Evolutionary conservation across 2,888 invertebrate genomes (phyloP).

Genomic region (Globia sparganii): DNA sequence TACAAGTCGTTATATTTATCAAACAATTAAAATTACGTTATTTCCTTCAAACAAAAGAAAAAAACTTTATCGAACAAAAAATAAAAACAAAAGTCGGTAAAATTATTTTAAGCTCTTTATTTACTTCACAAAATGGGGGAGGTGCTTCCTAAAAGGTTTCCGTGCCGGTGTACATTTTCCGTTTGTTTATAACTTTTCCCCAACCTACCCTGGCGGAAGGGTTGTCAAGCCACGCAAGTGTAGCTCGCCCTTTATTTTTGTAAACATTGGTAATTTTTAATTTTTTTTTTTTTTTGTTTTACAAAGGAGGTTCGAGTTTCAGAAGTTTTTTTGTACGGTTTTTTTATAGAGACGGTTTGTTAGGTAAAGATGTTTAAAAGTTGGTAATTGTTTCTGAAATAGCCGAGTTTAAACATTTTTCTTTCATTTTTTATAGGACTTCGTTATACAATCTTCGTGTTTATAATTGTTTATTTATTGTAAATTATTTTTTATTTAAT

Average conservation of each 20-base stretch:
- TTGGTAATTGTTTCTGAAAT: constrained; percentile 29
- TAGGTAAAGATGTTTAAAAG: constrained; percentile 24
- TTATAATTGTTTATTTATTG: background rate
- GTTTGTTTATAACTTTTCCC: constrained; percentile 70
- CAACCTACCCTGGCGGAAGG: constrained; percentile 73
- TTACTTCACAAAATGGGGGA: constrained; percentile 77
- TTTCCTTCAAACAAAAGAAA: background rate
- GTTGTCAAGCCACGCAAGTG: constrained; percentile 84
- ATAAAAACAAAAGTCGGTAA: constrained; percentile 50
- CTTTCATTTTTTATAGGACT: constrained; percentile 15
- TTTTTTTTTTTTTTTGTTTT: constrained; percentile 35
- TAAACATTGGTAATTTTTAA: constrained; percentile 59
- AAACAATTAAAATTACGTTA: background rate
- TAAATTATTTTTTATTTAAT: background rate
- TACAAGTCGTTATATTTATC: background rate
- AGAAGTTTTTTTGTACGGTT: constrained; percentile 17
- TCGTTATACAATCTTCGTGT: background rate
- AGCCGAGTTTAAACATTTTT: background rate
- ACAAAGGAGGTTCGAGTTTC: constrained; percentile 34
- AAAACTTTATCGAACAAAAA: constrained; percentile 25
- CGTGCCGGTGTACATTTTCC: constrained; percentile 81
- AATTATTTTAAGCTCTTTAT: constrained; percentile 79
- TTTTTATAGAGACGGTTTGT: background rate
- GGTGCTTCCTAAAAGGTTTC: constrained; percentile 88
- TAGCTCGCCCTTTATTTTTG: constrained; percentile 67